Conservation (phyloP, 2,888 invertebrate species). For the Arrhopalites spinosus region DNA sequence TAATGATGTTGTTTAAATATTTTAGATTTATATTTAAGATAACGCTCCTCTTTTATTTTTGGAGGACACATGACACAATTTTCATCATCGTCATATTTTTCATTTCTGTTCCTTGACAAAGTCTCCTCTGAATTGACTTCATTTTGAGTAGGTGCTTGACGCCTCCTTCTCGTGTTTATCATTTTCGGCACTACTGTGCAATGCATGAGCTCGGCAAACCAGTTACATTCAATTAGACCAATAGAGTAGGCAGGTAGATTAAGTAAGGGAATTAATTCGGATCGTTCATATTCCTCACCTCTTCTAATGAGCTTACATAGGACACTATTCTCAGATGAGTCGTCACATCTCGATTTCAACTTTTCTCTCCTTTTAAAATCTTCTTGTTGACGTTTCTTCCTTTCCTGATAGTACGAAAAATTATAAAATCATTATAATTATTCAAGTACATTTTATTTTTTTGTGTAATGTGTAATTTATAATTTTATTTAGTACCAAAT, state of each 20-base stretch:
- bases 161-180: background rate
- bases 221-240: constrained; percentile 14
- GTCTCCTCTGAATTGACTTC: background rate
- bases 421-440: too few relatives aligned
- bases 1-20: background rate
- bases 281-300: background rate
- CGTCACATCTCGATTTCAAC: background rate
- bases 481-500: too few relatives aligned
- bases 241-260: background rate
- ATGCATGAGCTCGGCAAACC: constrained; percentile 19
- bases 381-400: background rate
- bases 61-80: background rate
- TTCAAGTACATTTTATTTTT: too few relatives aligned
- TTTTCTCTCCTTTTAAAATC: too few relatives aligned
- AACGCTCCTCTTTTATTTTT: background rate
- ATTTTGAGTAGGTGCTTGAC: background rate
- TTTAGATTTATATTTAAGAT: background rate
- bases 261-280: background rate
- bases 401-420: background rate
- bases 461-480: too few relatives aligned
- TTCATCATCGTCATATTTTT: background rate
- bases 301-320: background rate
- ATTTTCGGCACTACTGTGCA: background rate
- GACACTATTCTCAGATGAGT: background rate
- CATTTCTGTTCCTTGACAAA: too few relatives aligned